Evolutionary conservation across 2,888 invertebrate genomes (phyloP), one percentile per base, ranked within the genome.

Genomic region (Dromius quadrimaculatus): DNA sequence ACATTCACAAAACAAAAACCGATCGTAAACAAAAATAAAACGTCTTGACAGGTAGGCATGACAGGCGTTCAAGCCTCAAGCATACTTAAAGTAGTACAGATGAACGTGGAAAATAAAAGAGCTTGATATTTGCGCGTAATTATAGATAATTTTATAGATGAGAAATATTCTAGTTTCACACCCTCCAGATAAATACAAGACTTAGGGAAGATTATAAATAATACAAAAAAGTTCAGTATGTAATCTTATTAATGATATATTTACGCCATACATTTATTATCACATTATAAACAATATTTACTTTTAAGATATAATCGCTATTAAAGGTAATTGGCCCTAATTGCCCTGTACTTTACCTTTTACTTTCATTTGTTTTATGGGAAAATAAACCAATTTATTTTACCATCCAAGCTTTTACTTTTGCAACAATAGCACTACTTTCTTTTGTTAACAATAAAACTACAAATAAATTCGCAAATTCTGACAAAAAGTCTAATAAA

Each of bases 21-120:
- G 41, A 65, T 65, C 47, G 20, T 36, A 65, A 65, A 65, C 32
- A 45, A 65, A 62, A 65, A 65, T 50, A 65, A 34, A 47, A 65
- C 64, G 5, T 22, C 47, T 13, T 19, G 50, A 54, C 50, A 23
- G 41, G 41, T 15, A 41, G 15, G 41, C 41, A 32, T 28, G 50
- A 54, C 50, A 54, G 41, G 50, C 50, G 41, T 41, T 47, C n/a
- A 54, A 54, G 50, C 50, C 50, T 54, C 28, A 23, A 54, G 50
- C 28, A 6, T 8, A 41, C 41, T 11, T 41, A 23, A 54, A 54
- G 50, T 54, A 9, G 50, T 28, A 54, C 50, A 54, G 50, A 54
- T 23, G 23, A 54, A 23, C 23, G 50, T 54, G 23, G n/a, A n/a
- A 28, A 54, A 54, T 15, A 54, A 32, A 54, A 28, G 28, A 54